These are phyloP conservation scores for Amphiura filiformis DNA, from an alignment of 35 echinoderm and acorn worm species.

Conservation along the genomic window DNA sequence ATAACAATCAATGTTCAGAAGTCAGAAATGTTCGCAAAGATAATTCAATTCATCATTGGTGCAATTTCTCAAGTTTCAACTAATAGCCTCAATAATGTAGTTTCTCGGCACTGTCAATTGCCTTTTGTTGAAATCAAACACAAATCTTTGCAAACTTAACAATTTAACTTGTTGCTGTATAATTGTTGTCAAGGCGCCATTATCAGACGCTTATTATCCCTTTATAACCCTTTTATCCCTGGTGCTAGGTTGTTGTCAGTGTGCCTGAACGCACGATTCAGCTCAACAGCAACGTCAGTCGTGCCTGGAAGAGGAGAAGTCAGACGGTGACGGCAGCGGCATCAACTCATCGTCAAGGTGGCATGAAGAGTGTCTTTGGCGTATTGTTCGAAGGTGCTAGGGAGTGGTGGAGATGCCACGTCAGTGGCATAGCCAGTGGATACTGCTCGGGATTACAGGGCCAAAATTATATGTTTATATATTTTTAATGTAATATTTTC, in stretches of 20 bases:
- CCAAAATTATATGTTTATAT: not conserved
- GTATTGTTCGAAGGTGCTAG: not conserved
- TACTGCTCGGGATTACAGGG: not conserved
- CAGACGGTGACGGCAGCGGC: too few relatives aligned
- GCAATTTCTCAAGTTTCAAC: too few relatives aligned
- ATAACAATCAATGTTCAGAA: too few relatives aligned
- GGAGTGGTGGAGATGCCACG: not conserved
- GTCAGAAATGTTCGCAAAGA: too few relatives aligned
- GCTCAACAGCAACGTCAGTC: not conserved
- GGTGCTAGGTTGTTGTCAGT: constrained; percentile 5
- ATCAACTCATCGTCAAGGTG: not conserved
- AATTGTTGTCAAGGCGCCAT: not conserved
- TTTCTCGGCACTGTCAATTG: too few relatives aligned
- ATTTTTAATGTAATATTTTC: too few relatives aligned
- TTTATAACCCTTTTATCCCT: constrained; percentile 4
- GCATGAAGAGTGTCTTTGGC: not conserved
- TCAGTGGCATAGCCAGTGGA: not conserved
- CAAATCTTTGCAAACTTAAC: too few relatives aligned
- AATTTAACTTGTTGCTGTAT: too few relatives aligned
- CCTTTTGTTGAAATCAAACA: too few relatives aligned
- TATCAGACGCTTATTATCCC: not conserved
- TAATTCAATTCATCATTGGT: too few relatives aligned
- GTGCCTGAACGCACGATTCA: not conserved
- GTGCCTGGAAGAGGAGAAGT: not conserved
- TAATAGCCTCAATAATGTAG: too few relatives aligned